These are phyloP conservation scores for Philereme vetulata DNA, from an alignment of 2,888 invertebrate genomes.

Conservation along the genomic window DNA sequence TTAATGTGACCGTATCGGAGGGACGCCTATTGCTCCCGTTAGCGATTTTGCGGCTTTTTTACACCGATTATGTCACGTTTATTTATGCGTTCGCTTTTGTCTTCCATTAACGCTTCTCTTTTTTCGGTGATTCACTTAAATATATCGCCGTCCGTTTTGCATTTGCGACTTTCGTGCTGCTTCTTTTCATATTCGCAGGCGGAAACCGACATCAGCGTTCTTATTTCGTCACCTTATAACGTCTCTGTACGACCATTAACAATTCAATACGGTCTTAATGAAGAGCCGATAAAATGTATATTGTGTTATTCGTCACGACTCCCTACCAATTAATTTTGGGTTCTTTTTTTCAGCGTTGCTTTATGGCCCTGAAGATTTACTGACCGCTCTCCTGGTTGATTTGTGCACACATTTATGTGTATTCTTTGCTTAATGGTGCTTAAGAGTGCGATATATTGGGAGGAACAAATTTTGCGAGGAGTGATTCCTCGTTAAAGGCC, in stretches of 20 bases:
- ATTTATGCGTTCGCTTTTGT: constrained; percentile 80
- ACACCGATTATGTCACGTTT: constrained; percentile 74
- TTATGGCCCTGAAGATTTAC: constrained; percentile 74
- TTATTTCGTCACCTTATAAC: constrained; percentile 74
- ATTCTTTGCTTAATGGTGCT: constrained; percentile 67
- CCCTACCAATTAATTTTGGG: constrained; percentile 70
- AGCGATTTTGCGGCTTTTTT: constrained; percentile 58
- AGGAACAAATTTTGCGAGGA: constrained; percentile 70
- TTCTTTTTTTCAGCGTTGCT: constrained; percentile 66
- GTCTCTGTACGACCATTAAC: constrained; percentile 73
- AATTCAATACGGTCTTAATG: constrained; percentile 79
- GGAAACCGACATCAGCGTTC: constrained; percentile 69
- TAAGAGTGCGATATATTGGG: constrained; percentile 74
- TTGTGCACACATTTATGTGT: constrained; percentile 69
- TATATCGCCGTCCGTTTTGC: constrained; percentile 50
- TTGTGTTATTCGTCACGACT: constrained; percentile 73
- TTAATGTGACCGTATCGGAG: constrained; percentile 16
- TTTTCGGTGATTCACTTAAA: constrained; percentile 71
- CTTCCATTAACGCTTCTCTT: constrained; percentile 73
- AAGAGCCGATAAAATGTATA: constrained; percentile 80
- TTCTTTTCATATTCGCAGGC: constrained; percentile 42
- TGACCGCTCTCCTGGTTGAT: constrained; percentile 66
- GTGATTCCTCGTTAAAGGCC: constrained; percentile 67
- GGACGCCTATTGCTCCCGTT: constrained; percentile 52
- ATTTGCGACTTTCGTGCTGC: constrained; percentile 53